Base-by-base conservation (phyloP, 2,888 invertebrate genomes). In the Dichetophora obliterata region DNA sequence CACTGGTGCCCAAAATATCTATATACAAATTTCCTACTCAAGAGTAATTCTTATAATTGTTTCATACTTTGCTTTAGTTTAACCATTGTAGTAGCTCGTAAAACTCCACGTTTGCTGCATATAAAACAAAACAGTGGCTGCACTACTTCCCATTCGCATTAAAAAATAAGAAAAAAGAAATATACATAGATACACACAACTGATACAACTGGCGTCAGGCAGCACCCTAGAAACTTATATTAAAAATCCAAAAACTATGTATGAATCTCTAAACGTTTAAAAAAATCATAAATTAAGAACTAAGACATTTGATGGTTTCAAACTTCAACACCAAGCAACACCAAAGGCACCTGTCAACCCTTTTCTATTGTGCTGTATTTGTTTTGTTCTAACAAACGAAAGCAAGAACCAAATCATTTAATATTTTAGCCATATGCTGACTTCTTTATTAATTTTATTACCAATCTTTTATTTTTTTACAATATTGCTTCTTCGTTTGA, bases 381-480 rank as follows among this genome's bases (percentile, higher is more conserved):
- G 3, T 24, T 59, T 6, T 4, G 5, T 24, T 59, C 1, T 14
- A 19, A 54, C 8, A 54, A 54, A 19, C n/a, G 9, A 2, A n/a
- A 19, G 2, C 54, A 54, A 19, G 19, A 54, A 54, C 19, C n/a
- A 54, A 54, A 22, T 22, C 54, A 54, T 54, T 74, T 52, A 54
- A 66, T 66, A 74, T 74, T 66, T 66, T 9, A 66, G 43, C 66
- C 74, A 57, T 74, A 74, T 66, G 74, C 34, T 22, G 52, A n/a
- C 48, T 54, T 65, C 24, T 74, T 65, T 66, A 54, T 66, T 65
- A 66, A 74, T 74, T 74, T 74, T 74, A 74, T 74, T 65, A 74
- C 37, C 52, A 50, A 54, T 66, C 52, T 65, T 59, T 37, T 59
- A 11, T 59, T n/a, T 61, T 54, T 71, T 19, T 22, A 11, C 52